A percentile compares a stretch with the other conserved stretches of the same genome.
These are phyloP conservation scores for Sebastiscus albofasciatus DNA, from an alignment of 2,797 vertebrate genomes.

Conservation along the genomic window DNA sequence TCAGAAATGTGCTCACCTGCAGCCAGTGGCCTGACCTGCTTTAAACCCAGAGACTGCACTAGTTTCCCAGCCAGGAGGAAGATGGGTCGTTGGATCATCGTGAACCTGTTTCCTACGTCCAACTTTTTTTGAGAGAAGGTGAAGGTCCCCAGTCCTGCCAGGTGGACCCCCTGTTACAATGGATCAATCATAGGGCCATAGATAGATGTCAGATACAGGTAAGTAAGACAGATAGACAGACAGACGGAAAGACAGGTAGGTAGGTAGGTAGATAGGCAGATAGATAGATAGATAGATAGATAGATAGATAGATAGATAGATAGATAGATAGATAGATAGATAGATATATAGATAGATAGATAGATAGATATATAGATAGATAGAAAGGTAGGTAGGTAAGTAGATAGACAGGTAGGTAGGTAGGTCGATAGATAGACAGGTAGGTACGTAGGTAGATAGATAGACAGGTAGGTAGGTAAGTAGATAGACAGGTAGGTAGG, in stretches of 20 bases:
- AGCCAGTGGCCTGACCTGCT: conserved; percentile 74
- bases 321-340: no score
- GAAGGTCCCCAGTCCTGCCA: conserved; percentile 87
- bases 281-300: no score
- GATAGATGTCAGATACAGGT: neutral
- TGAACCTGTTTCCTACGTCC: conserved; percentile 51
- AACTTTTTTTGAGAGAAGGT: conserved; percentile 72
- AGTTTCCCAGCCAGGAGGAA: conserved; percentile 86
- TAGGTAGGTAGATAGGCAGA: no score
- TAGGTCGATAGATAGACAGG: neutral
- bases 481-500: neutral
- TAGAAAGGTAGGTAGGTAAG: neutral
- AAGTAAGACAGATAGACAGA: accelerated
- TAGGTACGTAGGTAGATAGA: accelerated
- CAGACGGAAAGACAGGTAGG: accelerated
- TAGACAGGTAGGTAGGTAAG: neutral
- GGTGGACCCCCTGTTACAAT: conserved; percentile 80
- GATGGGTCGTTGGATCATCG: conserved; percentile 78
- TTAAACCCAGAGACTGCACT: conserved; percentile 76
- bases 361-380: neutral
- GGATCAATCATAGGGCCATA: neutral
- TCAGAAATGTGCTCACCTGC: conserved; percentile 75
- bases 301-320: no score
- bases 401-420: neutral
- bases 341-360: no score